Base-by-base conservation (phyloP, 2,113 vertebrate genomes). In the Myotis yumanensis region DNA sequence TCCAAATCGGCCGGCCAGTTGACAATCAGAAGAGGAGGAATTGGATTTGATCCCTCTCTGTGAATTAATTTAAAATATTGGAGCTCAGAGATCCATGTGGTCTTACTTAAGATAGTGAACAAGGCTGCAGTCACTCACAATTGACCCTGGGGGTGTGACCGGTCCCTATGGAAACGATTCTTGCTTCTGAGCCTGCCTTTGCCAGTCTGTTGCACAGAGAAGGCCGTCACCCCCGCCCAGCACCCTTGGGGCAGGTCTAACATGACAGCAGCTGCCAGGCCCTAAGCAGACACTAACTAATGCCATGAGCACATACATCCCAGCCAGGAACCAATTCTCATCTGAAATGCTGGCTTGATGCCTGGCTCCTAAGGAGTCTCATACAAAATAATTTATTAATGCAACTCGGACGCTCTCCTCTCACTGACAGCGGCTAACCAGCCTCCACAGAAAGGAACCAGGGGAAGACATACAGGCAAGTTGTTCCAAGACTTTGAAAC, bases 401-500 rank as follows among this genome's bases (percentile, higher is more conserved):
- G 37, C 85, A 86, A 37, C 23, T 64, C 37, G n/a, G 18, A 62
- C 7, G 5, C 15, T 25, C 16, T 75, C 32, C 46, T 23, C 5
- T 85, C 68, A n/a, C 79, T 32, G 57, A 62, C 22, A 92, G 75
- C 80, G 25, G 64, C 35, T 71, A 71, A 48, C n/a, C 54, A 73
- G 30, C n/a, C 52, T 94, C 22, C 17, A 22, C 10, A 82, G 25
- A 91, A 86, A 84, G 25, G 25, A 86, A 35, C 40, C 35, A 51
- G 30, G 23, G 54, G 35, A 64, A 88, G 57, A 94, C 75, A 89
- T 18, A 14, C 22, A 25, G 9, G 82, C 23, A 86, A 82, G 69
- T 52, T 77, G 3, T 79, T 83, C 17, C 52, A 62, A 81, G 80
- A 84, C 32, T 89, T 96, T 57, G 37, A 90, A 87, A 93, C 20